Conservation (phyloP, 2,797 vertebrate species). For the Dallia pectoralis region DNA sequence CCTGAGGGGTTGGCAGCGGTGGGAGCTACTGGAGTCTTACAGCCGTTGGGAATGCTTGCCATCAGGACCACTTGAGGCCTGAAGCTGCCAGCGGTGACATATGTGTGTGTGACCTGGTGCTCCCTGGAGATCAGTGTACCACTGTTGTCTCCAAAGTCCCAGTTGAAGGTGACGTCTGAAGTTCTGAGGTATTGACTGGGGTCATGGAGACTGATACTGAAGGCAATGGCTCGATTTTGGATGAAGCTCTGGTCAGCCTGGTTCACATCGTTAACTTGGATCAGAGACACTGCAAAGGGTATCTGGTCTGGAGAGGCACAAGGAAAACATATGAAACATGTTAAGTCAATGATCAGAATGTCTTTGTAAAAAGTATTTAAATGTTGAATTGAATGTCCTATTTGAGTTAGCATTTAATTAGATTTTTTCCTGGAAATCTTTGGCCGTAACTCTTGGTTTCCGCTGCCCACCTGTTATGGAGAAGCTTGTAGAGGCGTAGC, state of each 20-base stretch:
- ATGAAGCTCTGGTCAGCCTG: conserved; percentile 81
- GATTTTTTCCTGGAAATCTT: neutral
- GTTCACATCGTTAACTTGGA: conserved; percentile 79
- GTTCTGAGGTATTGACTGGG: conserved; percentile 83
- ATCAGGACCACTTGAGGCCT: conserved; percentile 83
- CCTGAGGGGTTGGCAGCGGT: conserved; percentile 44
- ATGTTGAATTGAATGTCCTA: neutral
- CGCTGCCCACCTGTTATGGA: conserved; percentile 82
- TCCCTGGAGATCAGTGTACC: conserved; percentile 89
- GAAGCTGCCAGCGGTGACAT: conserved; percentile 76
- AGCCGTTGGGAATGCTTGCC: conserved; percentile 85
- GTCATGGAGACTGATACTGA: conserved; percentile 85
- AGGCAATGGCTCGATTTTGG: conserved; percentile 85
- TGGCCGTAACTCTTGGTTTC: neutral
- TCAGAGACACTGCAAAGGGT: conserved; percentile 81
- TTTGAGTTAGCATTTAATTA: neutral
- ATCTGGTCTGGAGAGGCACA: conserved; percentile 83
- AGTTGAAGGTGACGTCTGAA: conserved; percentile 88
- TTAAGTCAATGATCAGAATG: neutral
- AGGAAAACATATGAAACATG: conserved; percentile 13
- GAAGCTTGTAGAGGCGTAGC: conserved; percentile 80
- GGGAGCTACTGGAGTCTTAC: conserved; percentile 58
- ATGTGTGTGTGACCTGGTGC: conserved; percentile 84
- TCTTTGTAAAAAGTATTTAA: conserved; percentile 10
- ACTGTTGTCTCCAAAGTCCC: conserved; percentile 92